Base-by-base conservation (phyloP, 2,888 invertebrate species). In the Nysson spinosus region DNA sequence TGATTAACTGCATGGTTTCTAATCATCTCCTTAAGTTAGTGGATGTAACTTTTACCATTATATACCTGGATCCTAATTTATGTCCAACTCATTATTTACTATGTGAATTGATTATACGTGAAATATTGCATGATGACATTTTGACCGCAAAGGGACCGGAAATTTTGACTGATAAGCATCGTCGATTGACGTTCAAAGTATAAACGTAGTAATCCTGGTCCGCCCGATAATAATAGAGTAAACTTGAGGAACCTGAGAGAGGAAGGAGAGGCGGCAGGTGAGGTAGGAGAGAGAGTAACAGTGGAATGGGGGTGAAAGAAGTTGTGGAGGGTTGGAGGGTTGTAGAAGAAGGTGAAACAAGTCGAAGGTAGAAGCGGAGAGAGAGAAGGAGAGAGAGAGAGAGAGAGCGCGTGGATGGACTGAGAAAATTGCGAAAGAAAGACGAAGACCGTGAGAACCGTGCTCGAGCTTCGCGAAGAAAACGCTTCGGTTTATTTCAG, bases 401-500 rank as follows among this genome's bases (percentile, higher is more conserved):
- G 51, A 22, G 39, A 44, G 22, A 42, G 55, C 24, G 56, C 44
- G 51, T 22, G 6, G 43, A 16, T 17, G 40, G 42, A 20, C 34
- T n/a, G 57, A 60, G 56, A 47, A 60, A 51, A 66, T 47, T 39
- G 28, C 6, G 30, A 49, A 44, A 32, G 64, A 61, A 50, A 20
- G 35, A 67, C 30, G 47, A 47, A 65, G 66, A 67, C 3, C 37
- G 39, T 42, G 42, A 44, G 40, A 43, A 44, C 40, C 43, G 64
- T 69, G 61, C 72, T 67, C 67, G 70, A 75, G 75, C 63, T 67
- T 60, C 55, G 75, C 75, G 81, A 80, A 80, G 83, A 84, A 85
- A 85, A 83, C 78, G 81, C 85, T 85, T 86, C 82, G 85, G 85
- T 85, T 84, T 85, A 86, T 85, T 85, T 83, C 82, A 79, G 84